Evolutionary conservation across 2,797 vertebrate genomes (phyloP).

Genomic region (Neoniphon sammara): DNA sequence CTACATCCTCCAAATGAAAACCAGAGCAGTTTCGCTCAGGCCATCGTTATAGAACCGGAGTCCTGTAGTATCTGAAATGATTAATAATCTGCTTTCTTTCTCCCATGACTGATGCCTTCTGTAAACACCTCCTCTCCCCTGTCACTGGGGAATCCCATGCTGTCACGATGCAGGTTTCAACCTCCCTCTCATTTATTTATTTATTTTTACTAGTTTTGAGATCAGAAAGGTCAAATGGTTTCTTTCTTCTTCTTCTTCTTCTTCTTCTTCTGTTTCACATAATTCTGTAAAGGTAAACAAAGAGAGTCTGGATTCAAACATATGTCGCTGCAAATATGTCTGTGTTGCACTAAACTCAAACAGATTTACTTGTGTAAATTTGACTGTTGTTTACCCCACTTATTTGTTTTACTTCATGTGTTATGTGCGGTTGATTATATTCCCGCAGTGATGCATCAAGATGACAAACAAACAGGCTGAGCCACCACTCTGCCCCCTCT

Average conservation of each 20-base stretch:
- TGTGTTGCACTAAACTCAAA: too few relatives aligned
- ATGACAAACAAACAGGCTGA: neutral
- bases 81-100: neutral
- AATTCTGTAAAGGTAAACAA: neutral
- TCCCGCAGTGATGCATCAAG: neutral
- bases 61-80: slow-evolving; percentile 4
- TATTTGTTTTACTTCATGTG: too few relatives aligned
- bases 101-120: neutral
- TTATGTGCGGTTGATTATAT: neutral
- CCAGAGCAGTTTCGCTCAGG: neutral
- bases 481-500: too few relatives aligned
- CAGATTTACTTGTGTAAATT: too few relatives aligned
- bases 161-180: slow-evolving; percentile 21
- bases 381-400: neutral
- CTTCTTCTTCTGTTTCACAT: neutral
- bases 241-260: too few relatives aligned
- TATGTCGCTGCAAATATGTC: too few relatives aligned
- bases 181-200: neutral
- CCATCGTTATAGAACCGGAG: neutral
- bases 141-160: slow-evolving; percentile 56
- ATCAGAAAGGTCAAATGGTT: neutral
- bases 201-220: too few relatives aligned
- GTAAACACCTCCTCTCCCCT: slow-evolving; percentile 31
- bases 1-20: slow-evolving; percentile 51
- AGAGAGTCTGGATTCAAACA: too few relatives aligned